Conservation (phyloP, 2,113 vertebrate genomes). For the Pterophyllum scalare region DNA sequence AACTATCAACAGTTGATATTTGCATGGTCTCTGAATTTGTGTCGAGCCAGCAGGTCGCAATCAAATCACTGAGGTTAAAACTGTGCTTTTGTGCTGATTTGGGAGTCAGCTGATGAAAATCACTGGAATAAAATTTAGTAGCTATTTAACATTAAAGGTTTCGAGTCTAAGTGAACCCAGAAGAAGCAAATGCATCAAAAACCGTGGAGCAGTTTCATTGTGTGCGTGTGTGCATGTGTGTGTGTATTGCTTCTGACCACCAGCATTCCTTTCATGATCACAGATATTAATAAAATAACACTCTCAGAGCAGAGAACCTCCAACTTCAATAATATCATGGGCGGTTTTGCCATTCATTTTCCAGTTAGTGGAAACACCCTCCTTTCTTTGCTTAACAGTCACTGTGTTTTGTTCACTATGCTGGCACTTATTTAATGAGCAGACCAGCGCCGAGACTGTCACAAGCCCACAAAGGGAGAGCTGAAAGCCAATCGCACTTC, state of each 20-base stretch:
- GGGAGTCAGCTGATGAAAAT: neutral
- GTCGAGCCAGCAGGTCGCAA: slow-evolving; percentile 11
- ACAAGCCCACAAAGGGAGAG: slow-evolving; percentile 47
- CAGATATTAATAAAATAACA: slow-evolving; percentile 46
- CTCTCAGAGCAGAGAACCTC: slow-evolving; percentile 21
- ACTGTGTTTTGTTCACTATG: slow-evolving; percentile 28
- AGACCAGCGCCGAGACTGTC: slow-evolving; percentile 45
- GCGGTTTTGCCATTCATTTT: neutral
- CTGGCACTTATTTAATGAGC: slow-evolving; percentile 68
- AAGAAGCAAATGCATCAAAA: slow-evolving; percentile 32
- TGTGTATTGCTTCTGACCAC: slow-evolving; percentile 28
- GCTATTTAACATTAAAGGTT: neutral
- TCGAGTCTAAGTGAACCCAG: neutral
- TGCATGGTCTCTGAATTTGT: neutral
- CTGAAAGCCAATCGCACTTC: slow-evolving; percentile 57
- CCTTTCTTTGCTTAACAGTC: slow-evolving; percentile 17
- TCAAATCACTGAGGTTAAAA: neutral
- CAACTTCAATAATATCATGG: slow-evolving; percentile 17
- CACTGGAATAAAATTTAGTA: neutral
- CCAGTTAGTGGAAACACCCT: slow-evolving; percentile 6
- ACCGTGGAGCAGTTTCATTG: slow-evolving; percentile 26
- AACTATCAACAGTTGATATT: slow-evolving; percentile 32
- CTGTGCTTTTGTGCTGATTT: neutral
- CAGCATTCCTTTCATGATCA: slow-evolving; percentile 48
- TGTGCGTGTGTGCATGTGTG: neutral